A percentile compares a stretch with the other conserved stretches of the same genome.
Evolutionary conservation across 2,113 vertebrate genomes (phyloP).

Genomic region (Ammodytes marinus): DNA sequence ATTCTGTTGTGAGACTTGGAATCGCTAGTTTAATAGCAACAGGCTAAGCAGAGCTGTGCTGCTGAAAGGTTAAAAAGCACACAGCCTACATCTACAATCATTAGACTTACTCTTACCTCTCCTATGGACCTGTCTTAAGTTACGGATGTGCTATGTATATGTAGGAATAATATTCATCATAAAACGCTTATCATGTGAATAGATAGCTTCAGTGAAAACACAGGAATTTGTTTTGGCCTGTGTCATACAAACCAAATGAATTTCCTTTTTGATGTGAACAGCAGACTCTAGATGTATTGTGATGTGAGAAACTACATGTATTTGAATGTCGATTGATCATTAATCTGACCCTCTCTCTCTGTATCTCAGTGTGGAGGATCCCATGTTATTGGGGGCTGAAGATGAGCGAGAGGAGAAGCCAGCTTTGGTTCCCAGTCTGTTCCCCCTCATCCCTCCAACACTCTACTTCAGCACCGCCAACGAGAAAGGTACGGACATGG

Average conservation of each 20-base stretch:
- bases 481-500: constrained; percentile 90
- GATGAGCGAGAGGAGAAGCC: constrained; percentile 86
- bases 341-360: background rate
- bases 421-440: constrained; percentile 93
- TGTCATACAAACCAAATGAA: background rate
- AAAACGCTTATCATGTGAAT: background rate
- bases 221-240: background rate
- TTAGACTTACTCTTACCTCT: no score
- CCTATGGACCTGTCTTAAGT: no score
- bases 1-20: constrained; percentile 6
- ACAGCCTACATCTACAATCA: background rate
- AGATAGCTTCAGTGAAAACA: background rate
- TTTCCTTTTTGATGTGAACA: background rate
- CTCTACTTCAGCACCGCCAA: constrained; percentile 93
- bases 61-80: no score
- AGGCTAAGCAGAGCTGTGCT: background rate
- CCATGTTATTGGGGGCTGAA: constrained; percentile 72
- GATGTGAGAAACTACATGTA: background rate
- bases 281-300: no score
- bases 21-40: constrained; percentile 5
- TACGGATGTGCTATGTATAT: no score
- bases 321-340: background rate
- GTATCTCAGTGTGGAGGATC: constrained; percentile 76
- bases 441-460: constrained; percentile 90
- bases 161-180: no score